These are phyloP conservation scores for Gibbula magus DNA, from an alignment of 2,888 invertebrate species.

Conservation along the genomic window DNA sequence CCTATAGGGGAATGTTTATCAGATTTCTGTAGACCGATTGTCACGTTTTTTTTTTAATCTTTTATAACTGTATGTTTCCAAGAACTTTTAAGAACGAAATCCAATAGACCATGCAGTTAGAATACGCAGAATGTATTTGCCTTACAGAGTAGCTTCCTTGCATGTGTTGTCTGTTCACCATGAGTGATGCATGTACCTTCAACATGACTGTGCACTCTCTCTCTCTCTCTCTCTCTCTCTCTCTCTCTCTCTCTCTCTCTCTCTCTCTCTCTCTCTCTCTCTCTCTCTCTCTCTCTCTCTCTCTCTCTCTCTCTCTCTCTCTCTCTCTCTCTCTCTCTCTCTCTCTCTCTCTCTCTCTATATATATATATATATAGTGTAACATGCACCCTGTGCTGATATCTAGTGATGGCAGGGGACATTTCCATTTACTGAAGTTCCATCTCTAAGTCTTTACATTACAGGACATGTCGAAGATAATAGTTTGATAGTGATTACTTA, in stretches of 20 bases:
- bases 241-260: too few relatives aligned
- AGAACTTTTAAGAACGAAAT: neutral
- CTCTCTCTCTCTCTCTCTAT: too few relatives aligned
- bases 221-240: too few relatives aligned
- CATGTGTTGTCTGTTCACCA: neutral
- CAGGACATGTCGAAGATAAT: too few relatives aligned
- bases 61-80: neutral
- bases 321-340: conserved; percentile 10
- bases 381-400: neutral
- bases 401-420: neutral
- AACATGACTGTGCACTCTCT: too few relatives aligned
- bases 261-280: too few relatives aligned
- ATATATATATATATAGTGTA: too few relatives aligned
- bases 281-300: conserved; percentile 10
- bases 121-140: too few relatives aligned
- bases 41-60: neutral
- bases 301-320: conserved; percentile 10
- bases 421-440: neutral
- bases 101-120: neutral
- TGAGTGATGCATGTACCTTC: neutral
- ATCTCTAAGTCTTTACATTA: neutral
- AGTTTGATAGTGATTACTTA: too few relatives aligned
- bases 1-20: too few relatives aligned
- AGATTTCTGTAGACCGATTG: too few relatives aligned
- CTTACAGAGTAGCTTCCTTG: neutral